Base-by-base conservation (phyloP, 2,888 invertebrate species). In the Catocala sponsa region DNA sequence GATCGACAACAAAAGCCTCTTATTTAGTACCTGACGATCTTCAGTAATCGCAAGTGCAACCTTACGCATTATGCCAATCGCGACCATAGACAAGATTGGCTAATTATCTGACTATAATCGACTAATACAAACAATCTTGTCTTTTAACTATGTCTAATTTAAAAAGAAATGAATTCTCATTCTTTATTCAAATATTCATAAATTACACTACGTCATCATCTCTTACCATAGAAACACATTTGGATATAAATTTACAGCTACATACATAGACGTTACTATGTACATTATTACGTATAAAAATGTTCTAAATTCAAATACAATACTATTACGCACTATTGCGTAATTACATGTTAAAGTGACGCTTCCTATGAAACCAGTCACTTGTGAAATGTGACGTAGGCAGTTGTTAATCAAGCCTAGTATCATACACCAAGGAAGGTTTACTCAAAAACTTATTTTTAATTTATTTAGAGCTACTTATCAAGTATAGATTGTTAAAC, bases 401-500 rank as follows among this genome's bases (percentile, higher is more conserved):
- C 57, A 12, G 43, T 48, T 54, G 64, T 50, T 74, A 74, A 76
- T 9, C 41, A 65, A 9, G n/a, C 25, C 35, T 43, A n/a, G 10
- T 9, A 54, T 11, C n/a, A 53, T 2, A 53, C 32, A 41, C 32
- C 42, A 52, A 41, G 25, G 52, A 13, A 6, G 55, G 32, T 64
- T 70, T 49, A 64, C 49, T 55, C 58, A 32, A 51, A 13, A 68
- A 47, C 43, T 51, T 63, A 71, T 70, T 76, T 56, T 38, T 35
- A 49, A 50, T 55, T 60, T 33, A 61, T 60, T 80, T 72, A 75
- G 71, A 61, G 10, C 51, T 61, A 6, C 58, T 72, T 77, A 73
- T 64, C 66, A 15, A 25, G 47, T 44, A 50, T 52, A 55, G 54
- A 60, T 54, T 56, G n/a, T 42, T 52, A 51, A 47, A 38, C 35